Conservation (phyloP, 2,797 vertebrate genomes). For the Cirrhinus mrigala region DNA sequence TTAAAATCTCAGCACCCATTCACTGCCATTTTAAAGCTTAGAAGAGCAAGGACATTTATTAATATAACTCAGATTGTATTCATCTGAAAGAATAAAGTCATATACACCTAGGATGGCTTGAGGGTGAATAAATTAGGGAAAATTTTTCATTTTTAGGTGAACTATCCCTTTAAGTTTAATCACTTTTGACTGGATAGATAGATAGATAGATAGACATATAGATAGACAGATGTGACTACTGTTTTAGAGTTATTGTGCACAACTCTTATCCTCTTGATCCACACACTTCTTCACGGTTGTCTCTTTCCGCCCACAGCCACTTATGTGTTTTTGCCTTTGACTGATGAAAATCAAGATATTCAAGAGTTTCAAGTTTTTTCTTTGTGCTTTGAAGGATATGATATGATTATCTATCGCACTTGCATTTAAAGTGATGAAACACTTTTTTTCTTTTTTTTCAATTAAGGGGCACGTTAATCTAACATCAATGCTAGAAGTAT, state of each 20-base stretch:
- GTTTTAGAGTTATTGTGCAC: conserved; percentile 62
- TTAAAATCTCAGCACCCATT: too few species aligned
- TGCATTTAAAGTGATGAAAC: neutral
- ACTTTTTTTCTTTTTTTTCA: neutral
- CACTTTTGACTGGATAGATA: too few species aligned
- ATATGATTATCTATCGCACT: neutral
- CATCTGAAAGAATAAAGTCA: neutral
- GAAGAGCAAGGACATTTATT: too few species aligned
- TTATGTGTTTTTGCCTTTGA: neutral
- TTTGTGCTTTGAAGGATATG: conserved; percentile 19
- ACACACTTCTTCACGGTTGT: neutral
- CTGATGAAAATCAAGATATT: neutral
- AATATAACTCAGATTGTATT: too few species aligned
- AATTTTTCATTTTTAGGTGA: too few species aligned
- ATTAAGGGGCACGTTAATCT: neutral
- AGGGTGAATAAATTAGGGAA: too few species aligned
- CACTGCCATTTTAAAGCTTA: too few species aligned
- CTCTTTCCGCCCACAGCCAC: neutral
- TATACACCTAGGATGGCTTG: too few species aligned
- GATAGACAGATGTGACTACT: neutral
- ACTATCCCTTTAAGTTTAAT: too few species aligned
- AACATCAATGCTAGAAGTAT: neutral
- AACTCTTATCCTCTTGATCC: conserved; percentile 12
- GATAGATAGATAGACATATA: neutral
- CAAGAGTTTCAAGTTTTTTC: neutral